Evolutionary conservation across 2,113 vertebrate species (phyloP).

Genomic region (Anguilla rostrata): DNA sequence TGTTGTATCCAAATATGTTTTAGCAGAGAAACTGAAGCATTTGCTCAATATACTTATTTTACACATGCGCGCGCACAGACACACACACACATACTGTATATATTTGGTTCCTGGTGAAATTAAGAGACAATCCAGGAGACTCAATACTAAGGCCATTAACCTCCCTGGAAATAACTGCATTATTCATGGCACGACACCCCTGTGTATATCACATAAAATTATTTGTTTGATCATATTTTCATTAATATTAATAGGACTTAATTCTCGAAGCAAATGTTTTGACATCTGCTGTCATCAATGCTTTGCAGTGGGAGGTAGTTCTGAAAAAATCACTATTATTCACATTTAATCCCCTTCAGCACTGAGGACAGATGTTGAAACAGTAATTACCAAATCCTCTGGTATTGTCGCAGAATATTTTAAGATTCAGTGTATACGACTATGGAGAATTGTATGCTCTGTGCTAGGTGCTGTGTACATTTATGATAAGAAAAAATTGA

Average conservation of each 20-base stretch:
- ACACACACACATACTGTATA: too few species aligned
- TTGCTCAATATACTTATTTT: neutral
- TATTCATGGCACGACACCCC: constrained; percentile 56
- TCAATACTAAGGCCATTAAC: neutral
- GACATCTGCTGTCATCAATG: constrained; percentile 60
- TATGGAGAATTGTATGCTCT: neutral
- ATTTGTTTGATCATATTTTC: constrained; percentile 36
- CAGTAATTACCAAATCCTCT: constrained; percentile 68
- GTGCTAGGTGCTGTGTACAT: constrained; percentile 27
- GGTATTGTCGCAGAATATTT: constrained; percentile 47
- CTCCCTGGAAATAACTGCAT: constrained; percentile 40
- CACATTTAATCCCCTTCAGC: constrained; percentile 56
- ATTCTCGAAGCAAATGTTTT: constrained; percentile 36
- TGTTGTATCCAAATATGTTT: neutral
- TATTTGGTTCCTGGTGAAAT: constrained; percentile 5
- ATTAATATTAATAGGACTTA: constrained; percentile 50
- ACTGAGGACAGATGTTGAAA: constrained; percentile 65
- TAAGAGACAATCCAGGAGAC: neutral
- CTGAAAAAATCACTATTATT: constrained; percentile 49
- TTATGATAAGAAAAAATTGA: constrained; percentile 38
- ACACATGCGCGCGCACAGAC: too few species aligned
- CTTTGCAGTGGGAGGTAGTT: constrained; percentile 40
- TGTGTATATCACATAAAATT: constrained; percentile 45
- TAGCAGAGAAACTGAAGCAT: neutral
- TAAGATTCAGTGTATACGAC: constrained; percentile 32